Conservation (phyloP, 2,113 vertebrate species). For the Nematolebias whitei region DNA sequence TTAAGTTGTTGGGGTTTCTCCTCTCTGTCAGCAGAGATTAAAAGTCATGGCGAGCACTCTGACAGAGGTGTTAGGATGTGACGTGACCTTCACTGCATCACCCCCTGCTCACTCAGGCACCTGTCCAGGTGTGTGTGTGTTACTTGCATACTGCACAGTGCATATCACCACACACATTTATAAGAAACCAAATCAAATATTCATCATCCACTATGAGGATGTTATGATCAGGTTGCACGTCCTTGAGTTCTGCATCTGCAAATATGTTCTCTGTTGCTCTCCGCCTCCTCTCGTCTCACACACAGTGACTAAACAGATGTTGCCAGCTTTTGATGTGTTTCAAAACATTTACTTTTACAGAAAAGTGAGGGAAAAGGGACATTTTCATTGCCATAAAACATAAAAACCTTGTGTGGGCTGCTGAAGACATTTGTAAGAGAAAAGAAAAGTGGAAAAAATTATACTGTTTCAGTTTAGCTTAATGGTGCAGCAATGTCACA, state of each 20-base stretch:
- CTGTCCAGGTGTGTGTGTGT: conserved; percentile 19
- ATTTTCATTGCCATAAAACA: not conserved
- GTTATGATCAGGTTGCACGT: conserved; percentile 40
- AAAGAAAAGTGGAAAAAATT: not conserved
- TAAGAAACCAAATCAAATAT: conserved; percentile 50
- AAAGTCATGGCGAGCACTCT: conserved; percentile 14
- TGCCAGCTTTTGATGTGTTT: too few species aligned
- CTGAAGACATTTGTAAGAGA: not conserved
- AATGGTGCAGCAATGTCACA: conserved; percentile 1
- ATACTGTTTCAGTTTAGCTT: not conserved
- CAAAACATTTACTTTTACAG: not conserved
- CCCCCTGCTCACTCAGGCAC: conserved; percentile 40
- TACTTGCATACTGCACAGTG: conserved; percentile 7
- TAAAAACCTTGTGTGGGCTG: not conserved
- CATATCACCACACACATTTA: conserved; percentile 36
- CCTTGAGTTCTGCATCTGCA: conserved; percentile 44
- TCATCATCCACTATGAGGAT: conserved; percentile 35
- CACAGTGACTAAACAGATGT: not conserved
- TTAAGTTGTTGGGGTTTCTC: not conserved
- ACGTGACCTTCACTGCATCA: conserved; percentile 48
- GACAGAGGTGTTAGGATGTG: conserved; percentile 38
- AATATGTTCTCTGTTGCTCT: conserved; percentile 5
- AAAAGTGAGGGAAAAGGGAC: not conserved
- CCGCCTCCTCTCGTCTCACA: not conserved
- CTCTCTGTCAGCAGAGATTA: conserved; percentile 47